These are phyloP conservation scores for Coenonympha glycerion DNA, from an alignment of 2,888 invertebrate genomes.

Conservation along the genomic window DNA sequence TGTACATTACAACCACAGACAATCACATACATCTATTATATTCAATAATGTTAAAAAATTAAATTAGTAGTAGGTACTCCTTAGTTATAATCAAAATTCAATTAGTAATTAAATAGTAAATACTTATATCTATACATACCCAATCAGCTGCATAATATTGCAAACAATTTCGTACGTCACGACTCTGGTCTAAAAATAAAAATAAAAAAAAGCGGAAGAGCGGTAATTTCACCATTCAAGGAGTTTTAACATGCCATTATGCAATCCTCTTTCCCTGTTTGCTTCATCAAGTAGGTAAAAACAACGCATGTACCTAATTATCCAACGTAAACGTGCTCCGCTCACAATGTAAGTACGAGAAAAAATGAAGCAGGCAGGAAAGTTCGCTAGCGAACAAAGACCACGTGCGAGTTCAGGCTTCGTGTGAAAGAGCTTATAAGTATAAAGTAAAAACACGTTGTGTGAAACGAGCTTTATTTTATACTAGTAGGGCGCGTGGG, in stretches of 20 bases:
- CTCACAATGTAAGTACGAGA: constrained; percentile 19
- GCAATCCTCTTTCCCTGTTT: not conserved
- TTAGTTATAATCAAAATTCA: too few relatives aligned
- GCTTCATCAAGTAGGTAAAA: constrained; percentile 4
- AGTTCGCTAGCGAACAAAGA: constrained; percentile 27
- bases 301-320: constrained; percentile 20
- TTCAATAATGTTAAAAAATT: too few relatives aligned
- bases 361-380: constrained; percentile 31
- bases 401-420: constrained; percentile 35
- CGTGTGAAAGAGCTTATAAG: constrained; percentile 48
- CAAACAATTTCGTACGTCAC: too few relatives aligned
- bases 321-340: constrained; percentile 10
- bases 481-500: too few relatives aligned
- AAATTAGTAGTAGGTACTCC: too few relatives aligned
- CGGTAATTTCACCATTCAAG: not conserved
- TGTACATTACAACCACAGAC: not conserved
- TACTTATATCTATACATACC: too few relatives aligned
- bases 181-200: not conserved
- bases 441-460: constrained; percentile 38
- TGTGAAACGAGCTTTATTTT: constrained; percentile 5
- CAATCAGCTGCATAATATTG: too few relatives aligned
- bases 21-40: too few relatives aligned
- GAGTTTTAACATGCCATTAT: not conserved
- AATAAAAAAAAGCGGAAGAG: not conserved
- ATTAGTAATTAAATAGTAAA: too few relatives aligned